These are phyloP conservation scores for Cololabis saira DNA, from an alignment of 2,113 vertebrate species.

Conservation along the genomic window DNA sequence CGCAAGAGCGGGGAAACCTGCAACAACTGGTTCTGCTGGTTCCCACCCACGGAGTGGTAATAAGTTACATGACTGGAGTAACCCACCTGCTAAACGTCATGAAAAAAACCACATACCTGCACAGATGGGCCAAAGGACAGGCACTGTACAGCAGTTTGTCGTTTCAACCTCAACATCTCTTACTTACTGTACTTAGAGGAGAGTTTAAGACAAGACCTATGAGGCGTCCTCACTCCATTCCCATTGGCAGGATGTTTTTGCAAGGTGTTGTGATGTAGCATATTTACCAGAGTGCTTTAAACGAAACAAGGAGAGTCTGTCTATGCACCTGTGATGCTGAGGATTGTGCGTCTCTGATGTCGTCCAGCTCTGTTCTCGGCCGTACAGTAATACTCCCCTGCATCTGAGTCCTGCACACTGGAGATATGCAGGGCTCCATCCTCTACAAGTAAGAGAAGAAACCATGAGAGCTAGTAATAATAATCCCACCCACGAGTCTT, in stretches of 20 bases:
- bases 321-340: conserved; percentile 64
- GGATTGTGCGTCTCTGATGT: conserved; percentile 58
- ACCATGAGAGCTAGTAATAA: not conserved
- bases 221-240: not conserved
- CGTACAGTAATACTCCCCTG: conserved; percentile 78
- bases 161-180: too few species aligned
- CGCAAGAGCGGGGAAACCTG: too few species aligned
- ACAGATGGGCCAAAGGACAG: too few species aligned
- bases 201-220: too few species aligned
- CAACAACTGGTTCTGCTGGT: too few species aligned
- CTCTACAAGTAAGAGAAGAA: conserved; percentile 38
- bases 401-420: conserved; percentile 63
- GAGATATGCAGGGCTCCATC: conserved; percentile 73
- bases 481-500: too few species aligned
- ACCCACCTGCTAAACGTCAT: too few species aligned
- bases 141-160: too few species aligned
- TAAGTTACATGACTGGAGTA: too few species aligned
- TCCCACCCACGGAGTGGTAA: too few species aligned
- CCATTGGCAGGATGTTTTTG: not conserved
- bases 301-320: not conserved
- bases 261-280: not conserved
- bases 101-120: too few species aligned
- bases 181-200: too few species aligned
- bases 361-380: conserved; percentile 77
- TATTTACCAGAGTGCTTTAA: not conserved